These are phyloP conservation scores for Mylabris sibirica DNA, from an alignment of 2,888 invertebrate genomes.

Conservation along the genomic window DNA sequence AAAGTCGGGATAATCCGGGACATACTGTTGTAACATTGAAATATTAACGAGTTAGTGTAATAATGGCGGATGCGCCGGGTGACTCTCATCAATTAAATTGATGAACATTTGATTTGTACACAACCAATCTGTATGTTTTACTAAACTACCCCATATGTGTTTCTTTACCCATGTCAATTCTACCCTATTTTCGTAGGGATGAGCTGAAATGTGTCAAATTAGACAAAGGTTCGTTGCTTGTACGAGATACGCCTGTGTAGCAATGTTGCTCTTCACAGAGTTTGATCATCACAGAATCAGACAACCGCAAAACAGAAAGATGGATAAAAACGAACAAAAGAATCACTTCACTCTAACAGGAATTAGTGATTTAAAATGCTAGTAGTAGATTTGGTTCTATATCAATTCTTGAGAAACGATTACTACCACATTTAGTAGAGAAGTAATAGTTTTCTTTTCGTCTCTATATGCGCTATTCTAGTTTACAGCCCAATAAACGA, in stretches of 20 bases:
- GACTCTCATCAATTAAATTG: not conserved
- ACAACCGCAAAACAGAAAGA: not conserved
- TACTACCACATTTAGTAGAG: not conserved
- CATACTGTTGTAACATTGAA: too few species aligned
- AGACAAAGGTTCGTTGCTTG: not conserved
- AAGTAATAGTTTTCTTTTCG: not conserved
- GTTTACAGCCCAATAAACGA: not conserved
- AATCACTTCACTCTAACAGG: not conserved
- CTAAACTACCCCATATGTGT: not conserved
- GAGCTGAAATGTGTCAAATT: not conserved
- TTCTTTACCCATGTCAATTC: not conserved
- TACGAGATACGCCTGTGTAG: too few species aligned
- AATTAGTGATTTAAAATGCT: not conserved
- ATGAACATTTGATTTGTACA: not conserved
- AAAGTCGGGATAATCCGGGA: too few species aligned
- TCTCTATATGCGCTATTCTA: not conserved
- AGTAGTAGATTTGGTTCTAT: not conserved
- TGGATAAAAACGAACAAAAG: not conserved
- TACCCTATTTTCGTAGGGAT: not conserved
- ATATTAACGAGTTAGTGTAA: not conserved
- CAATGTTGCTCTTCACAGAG: too few species aligned
- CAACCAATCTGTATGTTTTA: not conserved
- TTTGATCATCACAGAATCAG: too few species aligned
- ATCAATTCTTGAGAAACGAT: not conserved
- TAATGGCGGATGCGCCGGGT: slow-evolving; percentile 14